Evolutionary conservation across 2,888 invertebrate species (phyloP), one percentile per base, ranked within the genome.

Genomic region (Caenorhabditis uteleia): DNA sequence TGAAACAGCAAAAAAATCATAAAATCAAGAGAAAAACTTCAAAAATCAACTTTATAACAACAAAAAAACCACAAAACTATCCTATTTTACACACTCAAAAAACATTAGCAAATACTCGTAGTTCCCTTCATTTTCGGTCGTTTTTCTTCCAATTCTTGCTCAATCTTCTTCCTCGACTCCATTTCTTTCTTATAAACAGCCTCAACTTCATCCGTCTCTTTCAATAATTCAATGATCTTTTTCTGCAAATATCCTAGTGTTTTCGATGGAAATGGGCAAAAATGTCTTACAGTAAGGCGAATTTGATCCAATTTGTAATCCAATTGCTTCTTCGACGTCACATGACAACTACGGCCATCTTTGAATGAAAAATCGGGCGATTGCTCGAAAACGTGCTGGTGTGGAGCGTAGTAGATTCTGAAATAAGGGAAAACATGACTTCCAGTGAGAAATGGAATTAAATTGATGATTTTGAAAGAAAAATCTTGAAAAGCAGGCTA

Each of bases 311-410:
- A 40, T 40, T 76, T 73, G 44, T 75, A 60, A 3, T 75, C 64
- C 25, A 78, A 59, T 50, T 82, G 77, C 7, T 34, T 40, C 31
- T 65, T 50, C 1, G 77, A 74, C 16, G 81, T 81, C 44, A 79
- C 68, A 20, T 65, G 55, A 18, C 72, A 68, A 6, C 65, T 51
- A 3, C 75, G 66, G 10, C 78, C 77, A 54, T 78, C 79, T 50
- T 60, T 58, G 55, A 80, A 77, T 14, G 77, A 71, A 50, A 78
- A 81, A 60, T 81, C 81, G 12, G 82, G 74, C 5, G 77, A 70
- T 34, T 70, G 61, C 25, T 78, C 73, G 36, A 81, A 70, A n/a
- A 78, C 71, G 44, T 67, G 68, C 16, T 74, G 66, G 14, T 78
- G 68, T 2, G 81, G 81, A 20, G 69, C 73, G 5, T 57, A 57